Percentiles rank a stretch among this genome's conserved stretches.
Conservation (phyloP, 2,888 invertebrate species). For the Syrista parreyssii region DNA sequence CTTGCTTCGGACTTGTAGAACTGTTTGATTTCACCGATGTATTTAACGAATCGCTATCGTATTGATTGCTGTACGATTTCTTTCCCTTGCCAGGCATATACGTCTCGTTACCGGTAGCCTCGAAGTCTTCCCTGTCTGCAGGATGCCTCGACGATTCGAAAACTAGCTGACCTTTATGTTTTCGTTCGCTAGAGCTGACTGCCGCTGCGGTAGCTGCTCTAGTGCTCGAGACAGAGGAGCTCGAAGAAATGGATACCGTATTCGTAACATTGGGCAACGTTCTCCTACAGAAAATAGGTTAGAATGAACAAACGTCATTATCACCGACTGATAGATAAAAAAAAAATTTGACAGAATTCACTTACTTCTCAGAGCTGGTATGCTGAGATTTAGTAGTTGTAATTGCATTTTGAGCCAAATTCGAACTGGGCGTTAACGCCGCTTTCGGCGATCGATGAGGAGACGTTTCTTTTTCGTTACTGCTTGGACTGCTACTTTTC, state of each 20-base stretch:
- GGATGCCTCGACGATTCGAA: constrained; percentile 80
- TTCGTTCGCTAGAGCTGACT: constrained; percentile 51
- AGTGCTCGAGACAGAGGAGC: constrained; percentile 38
- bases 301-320: background rate
- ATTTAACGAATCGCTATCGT: constrained; percentile 52
- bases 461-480: constrained; percentile 53
- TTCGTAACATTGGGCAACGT: constrained; percentile 39
- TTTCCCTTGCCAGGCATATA: constrained; percentile 68
- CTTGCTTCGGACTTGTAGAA: constrained; percentile 77
- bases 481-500: constrained; percentile 57
- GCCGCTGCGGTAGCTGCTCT: constrained; percentile 42
- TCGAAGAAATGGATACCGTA: constrained; percentile 35
- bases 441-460: constrained; percentile 29
- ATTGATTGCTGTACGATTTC: constrained; percentile 55
- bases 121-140: constrained; percentile 80
- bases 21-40: constrained; percentile 59
- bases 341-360: constrained; percentile 4
- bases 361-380: constrained; percentile 46
- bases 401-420: constrained; percentile 44
- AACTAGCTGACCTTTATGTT: constrained; percentile 71
- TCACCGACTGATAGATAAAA: background rate
- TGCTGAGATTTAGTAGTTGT: constrained; percentile 52
- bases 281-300: constrained; percentile 36
- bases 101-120: constrained; percentile 75
- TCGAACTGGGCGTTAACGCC: constrained; percentile 38